These are phyloP conservation scores for Limnephilus marmoratus DNA, from an alignment of 2,888 invertebrate species.

Conservation along the genomic window DNA sequence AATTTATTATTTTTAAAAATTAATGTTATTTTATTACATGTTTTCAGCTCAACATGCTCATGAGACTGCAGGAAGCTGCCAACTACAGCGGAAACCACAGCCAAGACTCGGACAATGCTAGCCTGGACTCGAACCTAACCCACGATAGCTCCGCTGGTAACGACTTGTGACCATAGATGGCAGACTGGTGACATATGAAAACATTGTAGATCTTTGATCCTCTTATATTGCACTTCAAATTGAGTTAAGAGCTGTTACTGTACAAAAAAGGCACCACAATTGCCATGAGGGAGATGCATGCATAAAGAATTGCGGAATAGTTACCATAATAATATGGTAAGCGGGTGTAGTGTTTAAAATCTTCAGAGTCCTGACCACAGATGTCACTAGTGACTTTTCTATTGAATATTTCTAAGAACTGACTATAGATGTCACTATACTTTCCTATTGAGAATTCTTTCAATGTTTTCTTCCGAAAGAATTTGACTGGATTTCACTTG, in stretches of 20 bases:
- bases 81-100: constrained; percentile 94
- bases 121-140: constrained; percentile 87
- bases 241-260: neutral
- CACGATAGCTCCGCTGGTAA: constrained; percentile 82
- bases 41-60: constrained; percentile 93
- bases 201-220: neutral
- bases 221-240: neutral
- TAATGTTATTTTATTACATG: constrained; percentile 47
- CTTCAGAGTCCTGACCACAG: neutral
- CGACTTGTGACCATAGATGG: constrained; percentile 68
- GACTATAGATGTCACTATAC: neutral
- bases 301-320: neutral
- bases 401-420: neutral
- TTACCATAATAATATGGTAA: neutral
- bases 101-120: constrained; percentile 93
- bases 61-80: constrained; percentile 96
- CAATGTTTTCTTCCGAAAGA: too few species aligned
- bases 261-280: neutral
- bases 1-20: constrained; percentile 23
- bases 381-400: neutral
- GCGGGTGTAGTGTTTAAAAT: neutral
- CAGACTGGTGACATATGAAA: neutral
- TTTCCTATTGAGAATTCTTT: neutral
- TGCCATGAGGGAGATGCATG: neutral
- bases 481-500: too few species aligned